Conservation (phyloP, 2,888 invertebrate genomes). For the Drosophila nr. medialis region DNA sequence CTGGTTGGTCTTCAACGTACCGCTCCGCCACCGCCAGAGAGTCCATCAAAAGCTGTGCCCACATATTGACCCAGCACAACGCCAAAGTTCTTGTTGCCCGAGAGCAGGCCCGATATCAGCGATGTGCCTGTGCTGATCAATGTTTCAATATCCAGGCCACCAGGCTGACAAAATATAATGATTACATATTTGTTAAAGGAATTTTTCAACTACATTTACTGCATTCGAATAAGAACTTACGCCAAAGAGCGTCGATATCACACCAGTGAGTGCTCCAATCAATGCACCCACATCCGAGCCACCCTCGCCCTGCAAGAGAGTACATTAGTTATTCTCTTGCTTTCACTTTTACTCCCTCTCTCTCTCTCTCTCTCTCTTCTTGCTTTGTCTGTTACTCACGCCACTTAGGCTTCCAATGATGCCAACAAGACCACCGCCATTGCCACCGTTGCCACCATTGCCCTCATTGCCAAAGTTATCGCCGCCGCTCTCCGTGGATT, state of each 20-base stretch:
- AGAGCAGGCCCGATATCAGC: slow-evolving; percentile 81
- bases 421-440: slow-evolving; percentile 81
- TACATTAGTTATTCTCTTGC: neutral
- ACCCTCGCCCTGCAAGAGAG: slow-evolving; percentile 80
- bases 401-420: slow-evolving; percentile 84
- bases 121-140: slow-evolving; percentile 82
- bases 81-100: slow-evolving; percentile 84
- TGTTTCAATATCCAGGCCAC: slow-evolving; percentile 83
- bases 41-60: slow-evolving; percentile 83
- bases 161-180: slow-evolving; percentile 71
- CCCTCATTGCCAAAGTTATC: slow-evolving; percentile 30
- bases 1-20: slow-evolving; percentile 55
- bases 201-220: neutral
- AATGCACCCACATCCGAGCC: slow-evolving; percentile 84
- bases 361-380: neutral
- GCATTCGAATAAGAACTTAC: slow-evolving; percentile 62
- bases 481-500: slow-evolving; percentile 50
- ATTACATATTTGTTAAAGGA: neutral
- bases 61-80: slow-evolving; percentile 83
- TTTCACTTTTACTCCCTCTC: too few relatives aligned
- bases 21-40: slow-evolving; percentile 84
- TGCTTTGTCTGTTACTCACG: slow-evolving; percentile 66
- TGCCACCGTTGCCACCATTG: slow-evolving; percentile 28
- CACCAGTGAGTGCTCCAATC: slow-evolving; percentile 83
- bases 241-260: slow-evolving; percentile 83